Evolutionary conservation across 2,797 vertebrate genomes (phyloP).

Genomic region (Prionace glauca): DNA sequence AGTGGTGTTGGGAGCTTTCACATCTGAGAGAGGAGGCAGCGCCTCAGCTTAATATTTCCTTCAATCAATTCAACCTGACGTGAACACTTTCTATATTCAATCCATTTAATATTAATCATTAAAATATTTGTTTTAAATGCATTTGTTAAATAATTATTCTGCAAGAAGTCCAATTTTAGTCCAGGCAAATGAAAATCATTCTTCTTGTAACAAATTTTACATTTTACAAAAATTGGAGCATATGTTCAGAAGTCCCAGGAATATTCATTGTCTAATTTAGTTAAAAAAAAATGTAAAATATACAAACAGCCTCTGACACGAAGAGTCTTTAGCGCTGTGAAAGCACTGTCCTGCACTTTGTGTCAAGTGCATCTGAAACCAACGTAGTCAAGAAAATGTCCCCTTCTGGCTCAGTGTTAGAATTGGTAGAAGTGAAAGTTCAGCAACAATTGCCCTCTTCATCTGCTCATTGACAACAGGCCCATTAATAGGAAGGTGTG

Average conservation of each 20-base stretch:
- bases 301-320: background rate
- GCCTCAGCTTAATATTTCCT: background rate
- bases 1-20: background rate
- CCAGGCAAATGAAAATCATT: background rate
- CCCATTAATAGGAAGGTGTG: background rate
- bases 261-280: background rate
- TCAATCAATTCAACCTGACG: background rate
- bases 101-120: conserved; percentile 17
- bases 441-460: background rate
- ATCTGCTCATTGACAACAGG: background rate
- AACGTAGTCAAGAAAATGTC: background rate
- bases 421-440: background rate
- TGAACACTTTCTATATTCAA: background rate
- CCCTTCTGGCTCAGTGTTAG: background rate
- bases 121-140: conserved; percentile 12
- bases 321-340: background rate
- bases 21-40: background rate
- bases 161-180: background rate
- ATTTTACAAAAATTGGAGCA: background rate
- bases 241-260: background rate
- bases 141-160: conserved; percentile 27
- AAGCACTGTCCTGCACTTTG: background rate
- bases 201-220: conserved; percentile 9
- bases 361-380: no score
- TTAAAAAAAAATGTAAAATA: conserved; percentile 22